Base-by-base conservation (phyloP, 2,888 invertebrate genomes). In the Cheilosia variabilis region DNA sequence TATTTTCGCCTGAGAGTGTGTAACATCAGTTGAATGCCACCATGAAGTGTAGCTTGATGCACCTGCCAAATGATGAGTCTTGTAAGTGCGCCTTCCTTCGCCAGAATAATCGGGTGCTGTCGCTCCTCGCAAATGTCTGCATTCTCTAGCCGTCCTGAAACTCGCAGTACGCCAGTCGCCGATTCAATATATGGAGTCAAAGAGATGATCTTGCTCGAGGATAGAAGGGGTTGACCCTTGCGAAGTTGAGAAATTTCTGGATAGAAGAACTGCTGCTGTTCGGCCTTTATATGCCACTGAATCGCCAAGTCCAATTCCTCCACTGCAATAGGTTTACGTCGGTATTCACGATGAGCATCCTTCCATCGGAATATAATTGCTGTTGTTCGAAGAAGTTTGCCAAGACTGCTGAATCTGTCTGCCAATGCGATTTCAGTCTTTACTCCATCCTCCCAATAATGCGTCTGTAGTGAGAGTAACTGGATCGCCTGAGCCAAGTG, bases 301-400 rank as follows among this genome's bases (percentile, higher is more conserved):
- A 50, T 4, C 6, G 31, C 34, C 24, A 27, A 0, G 13, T 47
- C 19, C 24, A 60, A 22, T 15, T 60, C 60, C 60, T 60, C 13
- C 17, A 22, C 45, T 17, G 22, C 4, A 6, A 62, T 7, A 62
- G 22, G 45, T n/a, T 45, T 19, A 27, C 19, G 27, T 15, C 22
- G 22, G 27, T 27, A 27, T 43, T 7, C 15, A 15, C 41, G 19
- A 45, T 43, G 24, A 45, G 17, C 27, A 6, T 45, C 13, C 45
- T 63, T 47, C 15, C 31, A 63, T 7, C 62, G 62, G 13, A 43
- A 47, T 43, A 63, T 63, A 22, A 37, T 22, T 6, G 58, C 58
- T 19, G 22, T 41, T 19, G 19, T 58, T 24, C 41, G 58, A 19
- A 58, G 22, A 13, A 58, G 4, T 41, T 58, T 41, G 15, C 41